A percentile compares a stretch with the other conserved stretches of the same genome.
Conservation (phyloP, 2,113 vertebrate species). For the Panurus biarmicus region DNA sequence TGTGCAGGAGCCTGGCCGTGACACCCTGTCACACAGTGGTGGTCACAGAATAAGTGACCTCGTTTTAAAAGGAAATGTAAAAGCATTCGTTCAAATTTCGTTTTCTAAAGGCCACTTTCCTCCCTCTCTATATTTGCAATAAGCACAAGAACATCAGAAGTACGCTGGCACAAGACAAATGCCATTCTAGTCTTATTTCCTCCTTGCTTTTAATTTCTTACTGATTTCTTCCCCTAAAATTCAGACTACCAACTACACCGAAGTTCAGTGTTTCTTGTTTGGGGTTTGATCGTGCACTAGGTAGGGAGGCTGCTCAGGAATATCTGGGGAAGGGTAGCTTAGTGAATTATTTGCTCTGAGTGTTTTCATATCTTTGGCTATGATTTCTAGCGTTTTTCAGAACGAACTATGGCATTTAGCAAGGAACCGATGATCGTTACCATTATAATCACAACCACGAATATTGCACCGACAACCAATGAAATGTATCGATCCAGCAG, state of each 20-base stretch:
- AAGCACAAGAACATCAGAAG: background rate
- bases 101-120: background rate
- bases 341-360: background rate
- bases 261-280: background rate
- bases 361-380: background rate
- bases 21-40: background rate
- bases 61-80: background rate
- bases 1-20: background rate
- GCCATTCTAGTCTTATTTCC: background rate
- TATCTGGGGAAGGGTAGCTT: background rate
- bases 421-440: background rate
- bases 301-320: background rate
- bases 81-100: background rate
- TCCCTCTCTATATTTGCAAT: fast-evolving
- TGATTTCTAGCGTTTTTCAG: background rate
- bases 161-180: background rate
- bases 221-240: background rate
- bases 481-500: background rate
- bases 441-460: background rate
- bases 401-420: background rate
- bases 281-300: background rate
- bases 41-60: background rate
- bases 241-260: background rate
- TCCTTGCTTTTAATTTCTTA: background rate
- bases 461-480: background rate